Evolutionary conservation across 1,140 invertebrate species (phyloP), one percentile per base, ranked within the genome.

Genomic region (Bacillus rossius): DNA sequence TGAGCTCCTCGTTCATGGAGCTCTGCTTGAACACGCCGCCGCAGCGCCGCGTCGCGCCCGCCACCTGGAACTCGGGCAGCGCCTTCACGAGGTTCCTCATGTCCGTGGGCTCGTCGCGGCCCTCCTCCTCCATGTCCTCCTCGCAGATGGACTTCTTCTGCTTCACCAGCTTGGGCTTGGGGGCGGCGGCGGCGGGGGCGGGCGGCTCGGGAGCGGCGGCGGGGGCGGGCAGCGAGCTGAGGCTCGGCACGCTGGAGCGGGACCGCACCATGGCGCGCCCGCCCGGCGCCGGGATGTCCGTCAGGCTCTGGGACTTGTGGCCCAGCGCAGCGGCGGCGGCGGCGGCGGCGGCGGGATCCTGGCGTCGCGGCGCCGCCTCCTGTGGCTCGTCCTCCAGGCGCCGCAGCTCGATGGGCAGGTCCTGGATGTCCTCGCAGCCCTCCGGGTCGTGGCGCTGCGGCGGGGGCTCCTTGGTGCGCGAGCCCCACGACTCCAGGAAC

Each of bases 381-480:
- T 51, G 29, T 61, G 74, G 78, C 45, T 83, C 83, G 65, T 91
- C 88, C 67, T 95, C 92, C 40, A 94, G 75, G 19, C 91, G 79
- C n/a, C 91, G 79, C 20, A 96, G 72, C 75, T 96, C 92, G 43
- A 96, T 96, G 1, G 92, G 92, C 48, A 93, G 74, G 65, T 94
- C 88, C 62, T 87, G 83, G 22, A 84, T 77, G 65, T 85, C 82
- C 14, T 84, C 83, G 57, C 79, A 84, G 40, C 74, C 78, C 65
- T 74, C 79, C 20, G 74, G 73, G 55, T 78, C 75, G 65, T 74
- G 74, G 70, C 77, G 67, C 64, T 75, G 66, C 55, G 73, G 71
- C 59, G 76, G 69, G 53, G 79, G 63, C 65, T 83, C 75, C 74
- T 81, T 75, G 47, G 78, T 73, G 61, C 79, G 77, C 34, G 79